A percentile compares a stretch with the other conserved stretches of the same genome.
Evolutionary conservation across 2,888 invertebrate genomes (phyloP).

Genomic region (Acrocyrtus sp.): DNA sequence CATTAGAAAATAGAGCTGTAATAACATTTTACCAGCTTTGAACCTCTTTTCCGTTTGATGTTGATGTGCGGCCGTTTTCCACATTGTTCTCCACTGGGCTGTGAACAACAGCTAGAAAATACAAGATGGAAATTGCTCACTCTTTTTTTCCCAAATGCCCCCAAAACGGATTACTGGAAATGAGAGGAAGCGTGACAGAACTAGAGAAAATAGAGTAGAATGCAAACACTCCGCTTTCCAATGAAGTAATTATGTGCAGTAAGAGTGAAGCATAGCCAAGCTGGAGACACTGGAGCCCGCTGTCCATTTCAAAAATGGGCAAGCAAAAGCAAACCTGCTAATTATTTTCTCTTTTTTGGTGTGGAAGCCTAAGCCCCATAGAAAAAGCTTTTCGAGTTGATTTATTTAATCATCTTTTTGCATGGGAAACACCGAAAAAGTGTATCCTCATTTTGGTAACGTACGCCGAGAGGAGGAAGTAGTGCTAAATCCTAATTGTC

Average conservation of each 20-base stretch:
- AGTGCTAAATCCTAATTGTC: slow-evolving; percentile 44
- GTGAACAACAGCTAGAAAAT: not conserved
- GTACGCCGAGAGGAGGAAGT: too few species aligned
- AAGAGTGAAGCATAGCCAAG: too few species aligned
- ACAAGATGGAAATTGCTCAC: not conserved
- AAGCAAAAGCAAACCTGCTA: not conserved
- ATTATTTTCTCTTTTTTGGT: not conserved
- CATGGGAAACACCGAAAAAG: not conserved
- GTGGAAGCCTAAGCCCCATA: not conserved
- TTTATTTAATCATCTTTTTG: not conserved
- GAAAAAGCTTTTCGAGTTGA: not conserved
- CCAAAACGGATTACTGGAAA: too few species aligned
- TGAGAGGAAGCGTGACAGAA: too few species aligned
- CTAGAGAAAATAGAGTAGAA: too few species aligned
- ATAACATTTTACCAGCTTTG: slow-evolving; percentile 27
- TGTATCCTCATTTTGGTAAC: not conserved
- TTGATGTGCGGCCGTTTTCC: not conserved
- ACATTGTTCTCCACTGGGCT: not conserved
- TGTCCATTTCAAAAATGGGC: too few species aligned
- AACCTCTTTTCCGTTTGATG: not conserved
- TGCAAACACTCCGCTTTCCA: too few species aligned
- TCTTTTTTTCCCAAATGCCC: too few species aligned
- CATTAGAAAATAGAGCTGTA: slow-evolving; percentile 33
- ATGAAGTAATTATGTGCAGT: too few species aligned
- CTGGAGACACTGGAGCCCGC: too few species aligned